These are phyloP conservation scores for Periophthalmus modestus DNA, from an alignment of 2,113 vertebrate species.

Conservation along the genomic window DNA sequence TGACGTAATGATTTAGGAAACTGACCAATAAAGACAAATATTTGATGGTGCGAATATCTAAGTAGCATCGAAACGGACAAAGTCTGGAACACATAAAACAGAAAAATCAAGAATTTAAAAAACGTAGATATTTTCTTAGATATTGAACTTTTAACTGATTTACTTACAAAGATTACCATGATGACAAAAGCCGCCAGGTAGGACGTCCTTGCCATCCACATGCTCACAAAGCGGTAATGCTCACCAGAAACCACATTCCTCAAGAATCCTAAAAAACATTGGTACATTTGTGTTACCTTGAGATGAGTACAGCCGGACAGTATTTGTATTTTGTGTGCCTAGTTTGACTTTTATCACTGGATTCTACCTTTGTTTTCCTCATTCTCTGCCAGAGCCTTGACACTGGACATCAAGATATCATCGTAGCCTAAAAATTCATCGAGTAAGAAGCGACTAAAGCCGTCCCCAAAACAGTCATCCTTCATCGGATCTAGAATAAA, in stretches of 20 bases:
- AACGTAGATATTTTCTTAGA: neutral
- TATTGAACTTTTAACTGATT: neutral
- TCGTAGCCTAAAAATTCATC: slow-evolving; percentile 96
- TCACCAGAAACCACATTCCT: slow-evolving; percentile 97
- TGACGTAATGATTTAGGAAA: neutral
- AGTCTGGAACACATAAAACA: slow-evolving; percentile 78
- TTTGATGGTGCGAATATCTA: slow-evolving; percentile 97
- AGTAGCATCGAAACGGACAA: slow-evolving; percentile 96
- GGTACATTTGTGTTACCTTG: neutral
- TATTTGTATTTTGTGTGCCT: neutral
- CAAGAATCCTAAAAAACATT: slow-evolving; percentile 84
- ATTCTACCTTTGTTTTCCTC: slow-evolving; percentile 94
- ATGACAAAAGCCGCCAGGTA: slow-evolving; percentile 96
- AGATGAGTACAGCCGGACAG: neutral
- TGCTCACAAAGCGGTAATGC: slow-evolving; percentile 98
- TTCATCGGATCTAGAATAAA: slow-evolving; percentile 84
- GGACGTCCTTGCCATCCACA: slow-evolving; percentile 98
- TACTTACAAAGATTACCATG: slow-evolving; percentile 98
- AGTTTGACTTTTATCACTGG: neutral
- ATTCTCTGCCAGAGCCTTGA: slow-evolving; percentile 95
- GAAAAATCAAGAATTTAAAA: neutral
- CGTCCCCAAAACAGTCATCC: slow-evolving; percentile 95
- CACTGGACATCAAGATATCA: slow-evolving; percentile 98
- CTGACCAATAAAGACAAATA: slow-evolving; percentile 98
- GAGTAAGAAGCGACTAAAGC: slow-evolving; percentile 93